Conservation (phyloP, 2,113 vertebrate species). For the Sterrhoptilus dennistouni region DNA sequence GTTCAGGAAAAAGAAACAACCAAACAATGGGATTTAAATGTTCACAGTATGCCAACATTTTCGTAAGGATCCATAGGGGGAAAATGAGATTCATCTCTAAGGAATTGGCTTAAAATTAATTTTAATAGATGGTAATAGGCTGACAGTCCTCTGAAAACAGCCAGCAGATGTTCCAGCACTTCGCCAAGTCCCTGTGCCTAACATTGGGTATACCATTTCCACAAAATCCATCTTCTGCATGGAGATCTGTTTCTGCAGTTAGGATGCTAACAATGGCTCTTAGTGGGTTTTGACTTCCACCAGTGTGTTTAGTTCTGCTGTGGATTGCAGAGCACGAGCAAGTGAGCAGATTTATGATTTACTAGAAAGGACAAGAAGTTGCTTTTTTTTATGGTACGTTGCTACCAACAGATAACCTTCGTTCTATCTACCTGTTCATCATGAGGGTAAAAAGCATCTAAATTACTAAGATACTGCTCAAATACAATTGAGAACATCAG, state of each 20-base stretch:
- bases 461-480: conserved; percentile 44
- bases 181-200: conserved; percentile 33
- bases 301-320: background rate
- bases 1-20: background rate
- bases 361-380: conserved; percentile 21
- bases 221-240: conserved; percentile 64
- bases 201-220: conserved; percentile 21
- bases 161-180: conserved; percentile 57
- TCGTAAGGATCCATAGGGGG: background rate
- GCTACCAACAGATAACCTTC: background rate
- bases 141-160: conserved; percentile 64
- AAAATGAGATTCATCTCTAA: conserved; percentile 38
- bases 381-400: conserved; percentile 2
- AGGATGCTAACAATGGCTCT: conserved; percentile 40
- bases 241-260: conserved; percentile 37
- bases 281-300: conserved; percentile 22
- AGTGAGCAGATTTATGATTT: conserved; percentile 26
- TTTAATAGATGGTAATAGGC: conserved; percentile 71
- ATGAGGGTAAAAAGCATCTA: conserved; percentile 19
- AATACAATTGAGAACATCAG: conserved; percentile 43
- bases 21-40: conserved; percentile 49
- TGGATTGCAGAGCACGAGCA: conserved; percentile 13
- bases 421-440: background rate
- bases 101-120: conserved; percentile 65
- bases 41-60: conserved; percentile 38